These are phyloP conservation scores for Pomacea maculata DNA, from an alignment of 1,140 invertebrate genomes.

Conservation along the genomic window DNA sequence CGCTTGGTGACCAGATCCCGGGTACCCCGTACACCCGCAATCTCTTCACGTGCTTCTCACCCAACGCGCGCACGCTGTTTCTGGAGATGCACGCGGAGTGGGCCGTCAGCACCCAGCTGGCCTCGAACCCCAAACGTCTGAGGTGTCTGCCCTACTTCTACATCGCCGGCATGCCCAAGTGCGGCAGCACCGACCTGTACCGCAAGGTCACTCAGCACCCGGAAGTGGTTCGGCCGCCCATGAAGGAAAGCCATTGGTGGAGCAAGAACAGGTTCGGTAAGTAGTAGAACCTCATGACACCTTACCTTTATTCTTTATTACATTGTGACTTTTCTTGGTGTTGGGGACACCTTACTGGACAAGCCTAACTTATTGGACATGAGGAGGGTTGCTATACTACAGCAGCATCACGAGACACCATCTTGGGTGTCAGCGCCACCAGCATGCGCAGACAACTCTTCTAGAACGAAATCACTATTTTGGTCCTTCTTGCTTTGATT, in stretches of 20 bases:
- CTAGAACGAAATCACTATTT: too few relatives aligned
- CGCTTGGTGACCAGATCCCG: constrained; percentile 12
- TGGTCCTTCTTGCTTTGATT: too few relatives aligned
- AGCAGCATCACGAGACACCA: too few relatives aligned
- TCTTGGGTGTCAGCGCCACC: too few relatives aligned
- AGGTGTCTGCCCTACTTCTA: constrained; percentile 58
- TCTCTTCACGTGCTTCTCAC: constrained; percentile 39
- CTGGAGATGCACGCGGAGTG: constrained; percentile 35
- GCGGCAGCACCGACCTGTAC: constrained; percentile 57
- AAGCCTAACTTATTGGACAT: not conserved
- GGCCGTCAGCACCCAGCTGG: constrained; percentile 17
- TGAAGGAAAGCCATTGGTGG: constrained; percentile 63
- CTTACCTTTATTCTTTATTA: not conserved
- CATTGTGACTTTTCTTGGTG: not conserved
- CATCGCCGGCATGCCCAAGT: constrained; percentile 56
- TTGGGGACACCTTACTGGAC: not conserved
- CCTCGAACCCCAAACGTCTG: constrained; percentile 27
- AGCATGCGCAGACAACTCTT: too few relatives aligned
- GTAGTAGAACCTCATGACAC: not conserved
- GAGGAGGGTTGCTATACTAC: too few relatives aligned
- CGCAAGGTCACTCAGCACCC: constrained; percentile 46
- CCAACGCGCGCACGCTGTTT: constrained; percentile 23
- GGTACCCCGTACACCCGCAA: constrained; percentile 38
- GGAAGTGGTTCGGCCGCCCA: constrained; percentile 43
- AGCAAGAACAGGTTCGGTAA: constrained; percentile 54